Conservation (phyloP, 2,797 vertebrate species). For the Myripristis jacobus region DNA sequence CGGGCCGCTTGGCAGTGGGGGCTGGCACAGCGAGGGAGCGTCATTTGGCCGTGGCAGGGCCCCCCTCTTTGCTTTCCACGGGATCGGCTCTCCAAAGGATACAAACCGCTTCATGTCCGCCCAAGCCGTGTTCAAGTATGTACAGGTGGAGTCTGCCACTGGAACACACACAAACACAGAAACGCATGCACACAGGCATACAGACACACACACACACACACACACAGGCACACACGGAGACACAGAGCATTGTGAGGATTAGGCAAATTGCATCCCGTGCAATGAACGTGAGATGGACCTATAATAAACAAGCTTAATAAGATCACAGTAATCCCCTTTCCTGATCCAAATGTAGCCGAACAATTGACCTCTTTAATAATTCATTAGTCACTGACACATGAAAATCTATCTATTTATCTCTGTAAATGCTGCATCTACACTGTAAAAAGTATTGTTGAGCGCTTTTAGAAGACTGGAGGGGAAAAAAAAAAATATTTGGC, state of each 20-base stretch:
- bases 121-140: conserved; percentile 42
- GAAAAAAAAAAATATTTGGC: not conserved
- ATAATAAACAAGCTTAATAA: conserved; percentile 24
- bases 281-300: conserved; percentile 7
- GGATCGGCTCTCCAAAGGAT: conserved; percentile 26
- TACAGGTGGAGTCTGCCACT: conserved; percentile 50
- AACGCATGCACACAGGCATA: not conserved
- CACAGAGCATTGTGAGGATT: not conserved
- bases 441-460: not conserved
- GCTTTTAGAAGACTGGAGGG: not conserved
- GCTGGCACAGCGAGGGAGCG: conserved; percentile 33
- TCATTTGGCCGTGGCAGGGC: conserved; percentile 68
- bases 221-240: conserved; percentile 6
- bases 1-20: not conserved
- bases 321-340: conserved; percentile 29
- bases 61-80: conserved; percentile 38
- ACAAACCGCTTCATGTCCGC: conserved; percentile 43
- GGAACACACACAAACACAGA: conserved; percentile 11
- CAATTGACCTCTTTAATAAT: conserved; percentile 42
- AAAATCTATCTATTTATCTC: conserved; percentile 6
- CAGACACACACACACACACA: conserved; percentile 14
- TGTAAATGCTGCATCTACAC: not conserved
- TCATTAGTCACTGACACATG: conserved; percentile 25
- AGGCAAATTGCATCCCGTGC: conserved; percentile 17
- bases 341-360: conserved; percentile 18